Base-by-base conservation (phyloP, 2,888 invertebrate species). In the Saturnia japonica region DNA sequence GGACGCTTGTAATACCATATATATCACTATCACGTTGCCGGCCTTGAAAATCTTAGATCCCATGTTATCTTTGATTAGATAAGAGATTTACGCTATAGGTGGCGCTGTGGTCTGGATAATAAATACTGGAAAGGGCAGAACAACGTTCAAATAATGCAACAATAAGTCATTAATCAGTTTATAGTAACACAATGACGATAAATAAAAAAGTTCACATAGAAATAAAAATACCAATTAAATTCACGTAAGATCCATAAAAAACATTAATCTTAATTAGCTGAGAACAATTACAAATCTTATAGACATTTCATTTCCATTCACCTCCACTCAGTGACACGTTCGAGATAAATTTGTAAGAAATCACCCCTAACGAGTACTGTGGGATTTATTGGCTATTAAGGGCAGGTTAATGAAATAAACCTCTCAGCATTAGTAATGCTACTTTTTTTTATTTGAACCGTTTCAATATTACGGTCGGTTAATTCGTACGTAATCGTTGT, bases 371-470 rank as follows among this genome's bases (percentile, higher is more conserved):
- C 85, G 86, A 82, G 84, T 77, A 75, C 77, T 74, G 67, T 72
- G 82, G 83, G 85, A 88, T 88, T 89, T 88, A 88, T 87, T 80
- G 83, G 84, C 81, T 85, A 88, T 88, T 88, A 82, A 80, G 80
- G 78, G 77, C 75, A 72, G 82, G 83, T 85, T 88, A 89, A 88
- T 89, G 88, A 88, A 88, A 88, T 88, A 88, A 87, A 84, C 82
- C 78, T 64, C 78, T 84, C 80, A 78, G 84, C 85, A 87, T 87
- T 86, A 84, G 82, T 84, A 80, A 82, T 81, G 79, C 81, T 83
- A 75, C 82, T 82, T 82, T 80, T 82, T 72, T 72, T 71, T 73
- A 79, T 78, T 77, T 77, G 75, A 69, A 64, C 71, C 40, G 64
- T 64, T n/a, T 70, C 16, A 60, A 69, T 77, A 43, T 76, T 72